Percentiles rank a stretch among this genome's conserved stretches.
These are phyloP conservation scores for Halichoeres trimaculatus DNA, from an alignment of 2,113 vertebrate species.

Conservation along the genomic window DNA sequence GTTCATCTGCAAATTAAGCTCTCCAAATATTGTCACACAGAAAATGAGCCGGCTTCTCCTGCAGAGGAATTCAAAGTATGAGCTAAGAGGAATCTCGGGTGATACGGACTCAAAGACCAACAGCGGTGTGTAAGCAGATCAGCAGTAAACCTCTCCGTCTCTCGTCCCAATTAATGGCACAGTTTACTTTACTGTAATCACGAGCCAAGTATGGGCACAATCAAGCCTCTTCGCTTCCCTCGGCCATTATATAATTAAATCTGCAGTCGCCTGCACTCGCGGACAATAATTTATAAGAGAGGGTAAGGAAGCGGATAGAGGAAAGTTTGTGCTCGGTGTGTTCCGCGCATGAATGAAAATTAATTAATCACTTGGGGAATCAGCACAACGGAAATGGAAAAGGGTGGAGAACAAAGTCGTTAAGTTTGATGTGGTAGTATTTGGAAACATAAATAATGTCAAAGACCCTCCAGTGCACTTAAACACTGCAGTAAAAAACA, in stretches of 20 bases:
- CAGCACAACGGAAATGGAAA: conserved; percentile 51
- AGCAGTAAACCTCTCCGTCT: conserved; percentile 62
- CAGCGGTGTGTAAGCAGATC: conserved; percentile 54
- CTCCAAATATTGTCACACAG: conserved; percentile 4
- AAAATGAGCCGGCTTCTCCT: not conserved
- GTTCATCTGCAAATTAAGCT: conserved; percentile 3
- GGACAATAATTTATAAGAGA: conserved; percentile 73
- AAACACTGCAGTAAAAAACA: conserved; percentile 58
- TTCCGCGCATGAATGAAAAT: conserved; percentile 75
- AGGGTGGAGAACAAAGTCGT: conserved; percentile 61
- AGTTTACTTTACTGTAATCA: conserved; percentile 72
- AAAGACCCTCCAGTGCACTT: conserved; percentile 56
- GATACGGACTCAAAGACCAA: conserved; percentile 28
- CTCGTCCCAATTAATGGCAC: conserved; percentile 62
- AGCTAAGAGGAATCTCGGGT: conserved; percentile 13
- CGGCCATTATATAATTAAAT: conserved; percentile 73
- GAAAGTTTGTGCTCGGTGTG: conserved; percentile 59
- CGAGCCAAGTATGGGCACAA: conserved; percentile 61
- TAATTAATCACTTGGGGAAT: conserved; percentile 80
- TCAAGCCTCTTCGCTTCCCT: conserved; percentile 60
- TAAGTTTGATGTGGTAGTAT: conserved; percentile 69
- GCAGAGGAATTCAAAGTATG: conserved; percentile 14
- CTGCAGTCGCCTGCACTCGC: conserved; percentile 49
- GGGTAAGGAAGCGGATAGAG: conserved; percentile 32
- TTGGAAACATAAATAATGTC: conserved; percentile 75